Evolutionary conservation across 2,888 invertebrate genomes (phyloP).

Genomic region (Eulithis prunata): DNA sequence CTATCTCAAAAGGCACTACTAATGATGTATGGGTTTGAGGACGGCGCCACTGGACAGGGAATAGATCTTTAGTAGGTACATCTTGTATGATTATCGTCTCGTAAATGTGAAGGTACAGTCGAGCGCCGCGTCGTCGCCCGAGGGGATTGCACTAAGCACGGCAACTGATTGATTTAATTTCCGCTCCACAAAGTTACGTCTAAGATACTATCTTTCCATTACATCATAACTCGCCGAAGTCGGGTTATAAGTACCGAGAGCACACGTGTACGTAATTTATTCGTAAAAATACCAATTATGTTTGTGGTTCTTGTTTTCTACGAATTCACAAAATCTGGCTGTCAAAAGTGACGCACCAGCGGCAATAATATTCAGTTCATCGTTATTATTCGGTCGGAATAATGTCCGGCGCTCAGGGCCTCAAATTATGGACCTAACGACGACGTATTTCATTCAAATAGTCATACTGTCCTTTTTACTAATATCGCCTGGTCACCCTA

Average conservation of each 20-base stretch:
- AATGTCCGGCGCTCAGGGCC: too few relatives aligned
- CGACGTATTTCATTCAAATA: too few relatives aligned
- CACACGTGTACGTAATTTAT: not conserved
- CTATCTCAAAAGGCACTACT: too few relatives aligned
- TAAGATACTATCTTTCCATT: constrained; percentile 6
- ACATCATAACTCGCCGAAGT: constrained; percentile 1
- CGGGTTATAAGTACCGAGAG: constrained; percentile 10
- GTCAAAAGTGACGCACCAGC: too few relatives aligned
- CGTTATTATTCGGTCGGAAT: too few relatives aligned
- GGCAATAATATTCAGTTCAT: too few relatives aligned
- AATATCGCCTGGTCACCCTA: constrained; percentile 23
- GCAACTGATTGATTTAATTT: constrained; percentile 53
- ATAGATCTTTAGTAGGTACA: too few relatives aligned
- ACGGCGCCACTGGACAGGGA: too few relatives aligned
- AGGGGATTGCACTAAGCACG: constrained; percentile 18
- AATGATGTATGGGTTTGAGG: too few relatives aligned
- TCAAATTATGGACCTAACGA: too few relatives aligned
- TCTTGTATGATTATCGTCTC: not conserved
- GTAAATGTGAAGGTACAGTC: not conserved
- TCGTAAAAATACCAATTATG: not conserved
- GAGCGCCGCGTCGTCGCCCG: not conserved
- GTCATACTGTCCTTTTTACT: not conserved
- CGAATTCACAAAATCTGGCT: too few relatives aligned
- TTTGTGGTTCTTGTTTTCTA: too few relatives aligned
- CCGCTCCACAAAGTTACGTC: constrained; percentile 31